phyloP scores from a whole-genome alignment of 2,113 vertebrate species.

The Saguinus midas region DNA sequence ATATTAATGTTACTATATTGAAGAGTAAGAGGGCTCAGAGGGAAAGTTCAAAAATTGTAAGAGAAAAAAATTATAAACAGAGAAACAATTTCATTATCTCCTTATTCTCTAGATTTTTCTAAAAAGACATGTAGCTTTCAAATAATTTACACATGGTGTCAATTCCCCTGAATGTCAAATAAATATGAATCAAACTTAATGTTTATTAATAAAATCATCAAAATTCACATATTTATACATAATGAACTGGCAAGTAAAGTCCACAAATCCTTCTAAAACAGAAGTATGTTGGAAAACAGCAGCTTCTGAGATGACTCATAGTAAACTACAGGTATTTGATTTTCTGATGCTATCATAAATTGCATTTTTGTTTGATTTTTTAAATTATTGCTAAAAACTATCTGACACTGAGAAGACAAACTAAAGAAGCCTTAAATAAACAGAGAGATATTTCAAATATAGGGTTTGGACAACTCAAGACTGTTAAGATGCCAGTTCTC shows the following conservation, averaged over 20 bases:
- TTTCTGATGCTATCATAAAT: neutral
- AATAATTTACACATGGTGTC: neutral
- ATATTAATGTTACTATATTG: neutral
- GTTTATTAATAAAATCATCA: constrained; percentile 14
- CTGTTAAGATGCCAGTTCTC: neutral
- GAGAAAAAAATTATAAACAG: neutral
- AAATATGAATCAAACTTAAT: constrained; percentile 42
- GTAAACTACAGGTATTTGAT: neutral
- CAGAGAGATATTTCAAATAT: neutral
- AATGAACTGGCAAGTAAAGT: neutral
- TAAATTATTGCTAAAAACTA: constrained; percentile 15
- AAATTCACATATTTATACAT: neutral
- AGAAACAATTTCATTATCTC: neutral
- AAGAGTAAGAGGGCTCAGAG: neutral
- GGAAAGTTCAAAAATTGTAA: neutral
- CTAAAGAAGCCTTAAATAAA: neutral
- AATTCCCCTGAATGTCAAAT: neutral
- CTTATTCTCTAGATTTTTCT: neutral
- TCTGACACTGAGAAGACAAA: neutral
- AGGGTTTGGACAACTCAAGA: neutral
- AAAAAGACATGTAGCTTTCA: constrained; percentile 20
- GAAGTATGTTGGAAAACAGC: neutral
- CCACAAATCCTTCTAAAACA: neutral
- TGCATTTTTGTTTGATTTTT: constrained; percentile 36
- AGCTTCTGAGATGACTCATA: neutral